Base-by-base conservation (phyloP, 2,888 invertebrate species). In the Fissipunctia ypsillon region DNA sequence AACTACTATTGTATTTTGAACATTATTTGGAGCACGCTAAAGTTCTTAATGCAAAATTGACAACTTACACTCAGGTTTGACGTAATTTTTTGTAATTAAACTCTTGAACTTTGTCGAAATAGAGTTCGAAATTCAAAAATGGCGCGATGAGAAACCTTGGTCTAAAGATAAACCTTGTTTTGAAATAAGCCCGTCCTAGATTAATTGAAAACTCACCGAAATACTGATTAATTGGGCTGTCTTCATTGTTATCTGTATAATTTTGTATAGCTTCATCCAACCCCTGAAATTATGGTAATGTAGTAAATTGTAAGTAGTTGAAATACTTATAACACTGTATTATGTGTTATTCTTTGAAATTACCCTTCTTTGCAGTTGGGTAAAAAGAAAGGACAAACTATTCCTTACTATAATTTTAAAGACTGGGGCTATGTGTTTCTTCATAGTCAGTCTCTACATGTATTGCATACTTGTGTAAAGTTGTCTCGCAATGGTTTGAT, bases 201-300 rank as follows among this genome's bases (percentile, higher is more conserved):
- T 54, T 9, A 56, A 19, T 19, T 56, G 4, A 68, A 4, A 57
- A 73, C 85, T 85, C 77, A 91, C 91, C 86, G 78, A 84, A 84
- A 67, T 71, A 77, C 66, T 86, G 84, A 66, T 80, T 84, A 6
- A 69, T 72, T 41, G 85, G 48, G 10, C 65, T 68, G 48, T 84
- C 88, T 60, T 85, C 84, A 70, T 83, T 81, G 25, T 84, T 74
- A 16, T 83, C 83, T 74, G 75, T 70, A 66, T 86, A 84, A 50
- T 87, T 83, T 69, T 75, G 74, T 65, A 80, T 84, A 10, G 86
- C 89, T 69, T 90, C 89, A 61, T 88, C 85, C 48, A 84, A 65
- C n/a, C 84, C 86, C 91, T 91, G 81, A 57, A 89, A 88, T 52
- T 43, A 25, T 48, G 31, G 22, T 22, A 31, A 48, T 14, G 2